Base-by-base conservation (phyloP, 1,140 invertebrate species). In the Pseudachorutes palmiensis region DNA sequence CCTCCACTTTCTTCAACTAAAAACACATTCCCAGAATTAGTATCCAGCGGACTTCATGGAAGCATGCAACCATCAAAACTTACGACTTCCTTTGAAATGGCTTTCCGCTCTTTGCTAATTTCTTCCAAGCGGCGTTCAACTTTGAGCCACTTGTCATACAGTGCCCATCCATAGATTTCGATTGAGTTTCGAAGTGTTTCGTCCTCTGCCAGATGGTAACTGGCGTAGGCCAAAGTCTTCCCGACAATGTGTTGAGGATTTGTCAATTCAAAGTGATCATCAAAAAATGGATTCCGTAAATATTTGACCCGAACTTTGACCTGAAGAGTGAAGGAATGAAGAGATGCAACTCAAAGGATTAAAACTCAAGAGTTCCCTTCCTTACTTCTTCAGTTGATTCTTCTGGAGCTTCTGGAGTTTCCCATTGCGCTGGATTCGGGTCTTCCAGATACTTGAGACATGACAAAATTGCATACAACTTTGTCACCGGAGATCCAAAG, bases 201-300 rank as follows among this genome's bases (percentile, higher is more conserved):
- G 61, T 81, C 74, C 12, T 66, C 67, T 41, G 55, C 59, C 24
- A 78, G 74, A 51, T 76, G 72, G 74, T 80, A 81, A 12, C 84
- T 85, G 72, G 85, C 83, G 75, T 82, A 83, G 48, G 77, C 79
- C 19, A 94, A 77, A 0, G 90, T 89, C 81, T 94, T 95, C 2
- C 91, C 92, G 49, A 88, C 79, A 32, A 91, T 77, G 76, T 84
- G 80, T 45, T 80, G 76, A 9, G 84, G 81, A 72, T 91, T 83
- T 65, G 77, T 82, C 2, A 92, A 77, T 79, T 94, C 90, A 81
- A 94, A 92, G 79, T 95, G 91, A 76, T 90, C 86, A 80, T 96
- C 92, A 79, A 87, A 87, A 77, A 81, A 88, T 1, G 85, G 84
- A 76, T 94, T 94, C 74, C 88, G 83, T 33, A 97, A 69, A 77